A percentile compares a stretch with the other conserved stretches of the same genome.
phyloP scores from a whole-genome alignment of 2,797 vertebrate genomes.

The Iguana delicatissima region DNA sequence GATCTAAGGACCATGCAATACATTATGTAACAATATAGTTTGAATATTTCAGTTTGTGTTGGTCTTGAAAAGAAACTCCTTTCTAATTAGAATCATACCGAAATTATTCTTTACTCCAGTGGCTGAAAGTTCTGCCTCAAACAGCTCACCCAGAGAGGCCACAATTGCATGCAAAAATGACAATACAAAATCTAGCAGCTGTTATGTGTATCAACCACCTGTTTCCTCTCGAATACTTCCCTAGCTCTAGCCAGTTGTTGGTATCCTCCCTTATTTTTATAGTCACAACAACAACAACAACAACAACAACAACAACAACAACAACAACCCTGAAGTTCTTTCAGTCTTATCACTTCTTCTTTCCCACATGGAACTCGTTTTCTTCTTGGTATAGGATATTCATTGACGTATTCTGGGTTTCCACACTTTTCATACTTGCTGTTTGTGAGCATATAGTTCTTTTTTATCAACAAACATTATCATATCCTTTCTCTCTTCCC shows the following conservation, averaged over 20 bases:
- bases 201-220: slow-evolving; percentile 25
- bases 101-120: neutral
- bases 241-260: slow-evolving; percentile 9
- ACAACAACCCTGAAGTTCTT: neutral
- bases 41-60: neutral
- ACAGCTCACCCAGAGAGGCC: neutral
- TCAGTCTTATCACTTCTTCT: neutral
- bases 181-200: slow-evolving; percentile 16
- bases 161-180: slow-evolving; percentile 29
- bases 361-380: neutral
- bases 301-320: neutral
- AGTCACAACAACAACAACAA: neutral
- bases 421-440: neutral
- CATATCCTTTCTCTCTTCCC: neutral
- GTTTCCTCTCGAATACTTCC: slow-evolving; percentile 9
- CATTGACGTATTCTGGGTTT: neutral
- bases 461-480: slow-evolving; percentile 12
- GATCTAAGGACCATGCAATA: neutral
- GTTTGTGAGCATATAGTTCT: neutral
- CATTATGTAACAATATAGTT: neutral
- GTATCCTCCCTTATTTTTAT: neutral
- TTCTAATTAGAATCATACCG: neutral
- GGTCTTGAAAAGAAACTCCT: neutral
- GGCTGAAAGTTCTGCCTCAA: neutral
- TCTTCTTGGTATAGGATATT: neutral